A percentile compares a stretch with the other conserved stretches of the same genome.
phyloP scores from a whole-genome alignment of 2,888 invertebrate genomes.

The Salticus scenicus region DNA sequence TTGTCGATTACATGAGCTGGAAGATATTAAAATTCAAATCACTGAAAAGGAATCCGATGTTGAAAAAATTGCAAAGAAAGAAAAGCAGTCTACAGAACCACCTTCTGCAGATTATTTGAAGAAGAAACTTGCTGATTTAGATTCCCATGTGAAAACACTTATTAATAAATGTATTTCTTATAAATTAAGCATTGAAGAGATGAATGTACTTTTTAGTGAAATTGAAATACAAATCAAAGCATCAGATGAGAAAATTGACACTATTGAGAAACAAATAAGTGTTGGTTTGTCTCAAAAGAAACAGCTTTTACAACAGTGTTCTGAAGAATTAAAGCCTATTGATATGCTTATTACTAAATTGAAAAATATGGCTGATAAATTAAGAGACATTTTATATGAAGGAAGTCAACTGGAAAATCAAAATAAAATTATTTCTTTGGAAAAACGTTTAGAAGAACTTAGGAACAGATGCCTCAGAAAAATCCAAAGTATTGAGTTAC shows the following conservation, averaged over 20 bases:
- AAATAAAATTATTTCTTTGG: slow-evolving; percentile 79
- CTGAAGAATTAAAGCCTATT: slow-evolving; percentile 47
- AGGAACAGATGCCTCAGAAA: slow-evolving; percentile 89
- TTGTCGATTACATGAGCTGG: slow-evolving; percentile 85
- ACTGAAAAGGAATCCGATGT: slow-evolving; percentile 86
- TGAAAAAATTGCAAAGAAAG: slow-evolving; percentile 74
- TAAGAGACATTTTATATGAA: slow-evolving; percentile 79
- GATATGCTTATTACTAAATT: slow-evolving; percentile 57
- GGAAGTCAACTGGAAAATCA: slow-evolving; percentile 77
- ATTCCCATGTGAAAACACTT: slow-evolving; percentile 54
- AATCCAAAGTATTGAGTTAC: slow-evolving; percentile 86
- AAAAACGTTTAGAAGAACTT: slow-evolving; percentile 88
- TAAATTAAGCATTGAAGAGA: slow-evolving; percentile 48
- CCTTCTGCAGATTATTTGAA: slow-evolving; percentile 59
- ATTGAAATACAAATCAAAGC: slow-evolving; percentile 51
- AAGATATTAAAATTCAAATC: slow-evolving; percentile 84
- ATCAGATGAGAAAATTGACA: slow-evolving; percentile 54
- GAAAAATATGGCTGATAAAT: slow-evolving; percentile 69
- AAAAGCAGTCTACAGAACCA: slow-evolving; percentile 57
- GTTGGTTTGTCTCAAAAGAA: slow-evolving; percentile 51
- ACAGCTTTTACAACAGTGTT: slow-evolving; percentile 57
- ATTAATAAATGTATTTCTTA: slow-evolving; percentile 46
- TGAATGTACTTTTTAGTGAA: slow-evolving; percentile 60
- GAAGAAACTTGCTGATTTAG: slow-evolving; percentile 69
- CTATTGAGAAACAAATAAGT: slow-evolving; percentile 54